Evolutionary conservation across 2,797 vertebrate genomes (phyloP).

Genomic region (Phylloscopus collybita): DNA sequence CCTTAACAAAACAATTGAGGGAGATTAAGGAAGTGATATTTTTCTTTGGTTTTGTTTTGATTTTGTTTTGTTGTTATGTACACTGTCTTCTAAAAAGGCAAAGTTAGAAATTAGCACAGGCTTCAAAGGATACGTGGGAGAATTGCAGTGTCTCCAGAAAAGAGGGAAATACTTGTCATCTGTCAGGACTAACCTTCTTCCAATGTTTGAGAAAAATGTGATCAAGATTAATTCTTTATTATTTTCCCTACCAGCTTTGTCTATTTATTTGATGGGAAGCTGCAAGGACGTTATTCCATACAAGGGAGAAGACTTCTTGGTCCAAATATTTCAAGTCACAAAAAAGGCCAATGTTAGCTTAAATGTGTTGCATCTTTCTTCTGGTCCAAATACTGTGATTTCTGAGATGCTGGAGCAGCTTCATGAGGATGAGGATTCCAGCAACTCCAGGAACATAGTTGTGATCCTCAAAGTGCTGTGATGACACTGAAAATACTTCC

Average conservation of each 20-base stretch:
- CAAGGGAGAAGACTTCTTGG: neutral
- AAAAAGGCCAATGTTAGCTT: neutral
- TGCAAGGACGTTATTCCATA: neutral
- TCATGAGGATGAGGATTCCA: neutral
- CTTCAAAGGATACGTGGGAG: neutral
- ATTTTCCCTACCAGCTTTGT: neutral
- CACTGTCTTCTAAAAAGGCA: neutral
- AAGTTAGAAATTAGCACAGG: neutral
- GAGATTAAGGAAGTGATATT: neutral
- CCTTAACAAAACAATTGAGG: neutral
- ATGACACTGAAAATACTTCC: neutral
- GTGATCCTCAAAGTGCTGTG: neutral
- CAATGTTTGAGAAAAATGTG: neutral
- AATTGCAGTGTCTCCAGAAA: neutral
- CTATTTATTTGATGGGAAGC: neutral
- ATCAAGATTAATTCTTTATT: neutral
- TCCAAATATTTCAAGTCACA: neutral
- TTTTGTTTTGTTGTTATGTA: neutral
- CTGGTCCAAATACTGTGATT: neutral
- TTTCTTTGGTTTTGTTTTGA: neutral
- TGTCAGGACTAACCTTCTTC: neutral
- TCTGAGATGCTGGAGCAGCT: neutral
- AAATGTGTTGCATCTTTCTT: neutral
- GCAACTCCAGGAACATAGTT: neutral
- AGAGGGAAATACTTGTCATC: neutral